Evolutionary conservation across 2,797 vertebrate genomes (phyloP).

Genomic region (Helicolenus hilgendorfi): DNA sequence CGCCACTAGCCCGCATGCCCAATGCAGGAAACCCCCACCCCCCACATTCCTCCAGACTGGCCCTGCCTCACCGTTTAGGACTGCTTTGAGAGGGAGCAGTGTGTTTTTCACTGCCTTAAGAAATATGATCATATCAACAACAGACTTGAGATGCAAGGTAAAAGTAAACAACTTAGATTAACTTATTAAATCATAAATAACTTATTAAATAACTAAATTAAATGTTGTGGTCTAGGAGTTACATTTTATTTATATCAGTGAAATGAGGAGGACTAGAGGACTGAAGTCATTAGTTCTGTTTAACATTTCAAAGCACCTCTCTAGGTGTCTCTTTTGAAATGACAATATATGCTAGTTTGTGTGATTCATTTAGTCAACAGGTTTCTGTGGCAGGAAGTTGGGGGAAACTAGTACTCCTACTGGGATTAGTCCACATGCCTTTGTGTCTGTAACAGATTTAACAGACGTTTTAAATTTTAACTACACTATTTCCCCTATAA

Average conservation of each 20-base stretch:
- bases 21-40: not conserved
- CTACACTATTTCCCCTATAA: not conserved
- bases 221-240: not conserved
- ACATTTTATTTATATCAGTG: not conserved
- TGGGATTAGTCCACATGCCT: not conserved
- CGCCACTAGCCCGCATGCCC: slow-evolving; percentile 66
- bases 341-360: not conserved
- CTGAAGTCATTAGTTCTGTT: not conserved
- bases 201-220: too few relatives aligned
- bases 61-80: not conserved
- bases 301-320: not conserved
- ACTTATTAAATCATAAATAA: too few relatives aligned
- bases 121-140: not conserved
- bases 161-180: not conserved
- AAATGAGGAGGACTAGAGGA: not conserved
- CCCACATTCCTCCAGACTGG: not conserved
- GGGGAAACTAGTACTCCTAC: not conserved
- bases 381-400: not conserved
- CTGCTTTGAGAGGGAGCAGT: not conserved
- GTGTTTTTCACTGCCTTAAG: not conserved
- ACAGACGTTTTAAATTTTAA: not conserved
- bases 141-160: not conserved
- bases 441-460: not conserved
- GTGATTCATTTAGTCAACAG: not conserved
- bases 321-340: not conserved